Percentiles rank a stretch among this genome's conserved stretches.
Evolutionary conservation across 1,140 invertebrate species (phyloP).

Genomic region (Zophobas morio): DNA sequence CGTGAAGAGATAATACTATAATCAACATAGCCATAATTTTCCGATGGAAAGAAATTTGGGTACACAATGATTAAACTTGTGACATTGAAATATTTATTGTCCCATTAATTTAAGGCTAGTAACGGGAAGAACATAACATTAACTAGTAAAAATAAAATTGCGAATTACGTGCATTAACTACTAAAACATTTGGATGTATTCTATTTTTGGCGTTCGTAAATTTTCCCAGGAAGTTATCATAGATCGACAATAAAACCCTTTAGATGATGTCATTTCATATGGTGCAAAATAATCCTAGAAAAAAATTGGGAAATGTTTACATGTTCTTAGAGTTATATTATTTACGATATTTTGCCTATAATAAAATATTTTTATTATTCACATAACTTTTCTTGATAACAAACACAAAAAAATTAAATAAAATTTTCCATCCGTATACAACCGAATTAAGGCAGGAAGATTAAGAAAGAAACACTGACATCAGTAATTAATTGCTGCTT

Average conservation of each 20-base stretch:
- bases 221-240: slow-evolving; percentile 8
- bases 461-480: neutral
- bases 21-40: slow-evolving; percentile 22
- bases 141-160: neutral
- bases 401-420: neutral
- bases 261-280: neutral
- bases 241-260: neutral
- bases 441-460: neutral
- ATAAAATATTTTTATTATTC: slow-evolving; percentile 28
- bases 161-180: neutral
- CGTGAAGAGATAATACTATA: slow-evolving; percentile 32
- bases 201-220: neutral
- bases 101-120: slow-evolving; percentile 4
- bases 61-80: slow-evolving; percentile 14
- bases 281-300: too few species aligned
- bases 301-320: slow-evolving; percentile 25
- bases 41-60: slow-evolving; percentile 19
- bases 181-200: neutral
- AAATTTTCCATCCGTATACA: slow-evolving; percentile 8
- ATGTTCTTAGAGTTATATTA: neutral
- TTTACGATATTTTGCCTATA: slow-evolving; percentile 25
- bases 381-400: neutral
- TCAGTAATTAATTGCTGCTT: neutral
- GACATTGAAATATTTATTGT: slow-evolving; percentile 26
- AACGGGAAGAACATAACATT: neutral